phyloP scores from a whole-genome alignment of 2,113 vertebrate genomes.

The Equus quagga region DNA sequence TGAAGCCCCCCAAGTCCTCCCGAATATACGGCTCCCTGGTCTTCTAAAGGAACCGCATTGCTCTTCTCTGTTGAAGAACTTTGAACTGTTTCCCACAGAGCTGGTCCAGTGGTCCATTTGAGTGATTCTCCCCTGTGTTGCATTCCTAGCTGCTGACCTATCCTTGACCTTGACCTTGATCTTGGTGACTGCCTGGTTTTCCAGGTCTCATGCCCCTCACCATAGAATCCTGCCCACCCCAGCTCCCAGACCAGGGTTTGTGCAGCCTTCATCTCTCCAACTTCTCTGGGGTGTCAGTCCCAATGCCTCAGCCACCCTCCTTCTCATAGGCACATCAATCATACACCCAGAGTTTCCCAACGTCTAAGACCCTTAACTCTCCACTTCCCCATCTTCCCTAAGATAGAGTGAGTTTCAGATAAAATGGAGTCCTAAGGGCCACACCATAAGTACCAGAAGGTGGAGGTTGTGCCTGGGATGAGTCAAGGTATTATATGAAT shows the following conservation, averaged over 20 bases:
- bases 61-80: neutral
- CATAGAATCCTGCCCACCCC: neutral
- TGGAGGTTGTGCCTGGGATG: neutral
- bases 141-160: neutral
- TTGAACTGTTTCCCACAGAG: neutral
- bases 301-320: neutral
- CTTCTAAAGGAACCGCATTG: neutral
- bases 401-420: neutral
- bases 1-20: neutral
- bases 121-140: neutral
- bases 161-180: neutral
- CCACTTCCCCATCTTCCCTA: neutral
- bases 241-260: neutral
- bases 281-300: neutral
- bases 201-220: neutral
- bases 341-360: neutral
- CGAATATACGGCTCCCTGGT: neutral
- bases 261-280: neutral
- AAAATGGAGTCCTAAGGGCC: neutral
- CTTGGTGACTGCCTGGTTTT: neutral
- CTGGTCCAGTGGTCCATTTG: neutral
- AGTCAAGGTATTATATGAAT: neutral
- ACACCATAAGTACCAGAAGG: neutral
- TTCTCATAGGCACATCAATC: neutral
- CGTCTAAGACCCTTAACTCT: neutral